phyloP scores from a whole-genome alignment of 2,113 vertebrate species.

The Theropithecus gelada region DNA sequence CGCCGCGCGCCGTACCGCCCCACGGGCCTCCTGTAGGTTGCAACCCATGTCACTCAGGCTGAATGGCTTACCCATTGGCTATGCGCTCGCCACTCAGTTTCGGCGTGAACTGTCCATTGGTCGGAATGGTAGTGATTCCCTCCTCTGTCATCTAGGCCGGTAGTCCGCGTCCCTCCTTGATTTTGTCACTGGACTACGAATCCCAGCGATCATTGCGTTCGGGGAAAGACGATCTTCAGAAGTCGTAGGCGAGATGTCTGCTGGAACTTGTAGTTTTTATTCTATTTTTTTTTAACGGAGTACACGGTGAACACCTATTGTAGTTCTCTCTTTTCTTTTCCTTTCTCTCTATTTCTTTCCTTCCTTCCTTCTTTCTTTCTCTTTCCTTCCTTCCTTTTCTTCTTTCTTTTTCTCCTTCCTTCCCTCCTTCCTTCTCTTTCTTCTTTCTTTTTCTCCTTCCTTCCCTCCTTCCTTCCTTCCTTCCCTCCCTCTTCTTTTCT shows the following conservation, averaged over 20 bases:
- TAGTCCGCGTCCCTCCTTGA: conserved; percentile 24
- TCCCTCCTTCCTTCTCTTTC: no score
- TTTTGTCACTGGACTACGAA: conserved; percentile 33
- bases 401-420: no score
- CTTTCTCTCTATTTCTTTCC: no score
- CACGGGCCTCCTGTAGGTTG: conserved; percentile 38
- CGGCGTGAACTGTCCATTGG: conserved; percentile 41
- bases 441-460: no score
- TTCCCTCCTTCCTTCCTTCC: no score
- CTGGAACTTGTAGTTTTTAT: conserved; percentile 38
- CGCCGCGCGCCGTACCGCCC: not conserved
- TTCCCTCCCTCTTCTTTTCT: no score
- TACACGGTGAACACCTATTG: not conserved
- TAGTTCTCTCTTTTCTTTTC: not conserved
- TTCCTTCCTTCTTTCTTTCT: no score
- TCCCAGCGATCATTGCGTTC: not conserved
- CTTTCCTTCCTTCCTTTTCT: no score
- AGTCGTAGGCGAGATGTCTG: not conserved
- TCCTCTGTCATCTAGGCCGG: conserved; percentile 63
- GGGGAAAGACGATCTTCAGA: not conserved
- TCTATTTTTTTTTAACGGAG: not conserved
- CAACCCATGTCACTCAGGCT: not conserved
- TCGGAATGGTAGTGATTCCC: not conserved
- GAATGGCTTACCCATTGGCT: not conserved
- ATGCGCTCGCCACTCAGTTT: fast-evolving